Evolutionary conservation across 1,140 invertebrate genomes (phyloP).

Genomic region (Mamestra configurata): DNA sequence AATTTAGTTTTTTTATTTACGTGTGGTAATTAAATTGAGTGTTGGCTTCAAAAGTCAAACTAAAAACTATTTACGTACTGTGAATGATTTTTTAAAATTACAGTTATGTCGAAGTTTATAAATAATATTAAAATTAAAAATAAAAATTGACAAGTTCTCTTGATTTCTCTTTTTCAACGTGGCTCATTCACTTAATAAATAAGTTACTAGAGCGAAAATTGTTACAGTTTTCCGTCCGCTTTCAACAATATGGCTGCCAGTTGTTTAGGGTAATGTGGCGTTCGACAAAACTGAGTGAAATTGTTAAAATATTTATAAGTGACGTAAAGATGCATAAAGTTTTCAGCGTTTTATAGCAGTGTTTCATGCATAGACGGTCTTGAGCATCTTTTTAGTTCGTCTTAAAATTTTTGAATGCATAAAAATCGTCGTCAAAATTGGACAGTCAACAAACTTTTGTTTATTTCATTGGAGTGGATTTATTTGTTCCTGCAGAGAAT

Average conservation of each 20-base stretch:
- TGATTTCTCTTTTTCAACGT: background rate
- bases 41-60: constrained; percentile 44
- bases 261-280: constrained; percentile 89
- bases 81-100: constrained; percentile 20
- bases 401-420: constrained; percentile 82
- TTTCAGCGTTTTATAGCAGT: constrained; percentile 86
- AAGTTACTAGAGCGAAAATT: constrained; percentile 40
- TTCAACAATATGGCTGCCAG: constrained; percentile 88
- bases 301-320: constrained; percentile 84
- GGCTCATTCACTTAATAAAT: constrained; percentile 15
- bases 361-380: constrained; percentile 79
- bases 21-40: constrained; percentile 41
- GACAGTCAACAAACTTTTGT: constrained; percentile 89
- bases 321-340: constrained; percentile 86
- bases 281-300: constrained; percentile 87
- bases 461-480: constrained; percentile 85
- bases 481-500: constrained; percentile 78
- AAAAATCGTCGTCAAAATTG: constrained; percentile 82
- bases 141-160: constrained; percentile 9
- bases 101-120: background rate
- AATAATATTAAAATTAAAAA: constrained; percentile 36
- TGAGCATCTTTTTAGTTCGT: constrained; percentile 80
- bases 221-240: constrained; percentile 71
- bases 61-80: constrained; percentile 28
- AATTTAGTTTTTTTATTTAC: constrained; percentile 2